phyloP scores from a whole-genome alignment of 1,140 invertebrate species.

The Drosophila carrolli region DNA sequence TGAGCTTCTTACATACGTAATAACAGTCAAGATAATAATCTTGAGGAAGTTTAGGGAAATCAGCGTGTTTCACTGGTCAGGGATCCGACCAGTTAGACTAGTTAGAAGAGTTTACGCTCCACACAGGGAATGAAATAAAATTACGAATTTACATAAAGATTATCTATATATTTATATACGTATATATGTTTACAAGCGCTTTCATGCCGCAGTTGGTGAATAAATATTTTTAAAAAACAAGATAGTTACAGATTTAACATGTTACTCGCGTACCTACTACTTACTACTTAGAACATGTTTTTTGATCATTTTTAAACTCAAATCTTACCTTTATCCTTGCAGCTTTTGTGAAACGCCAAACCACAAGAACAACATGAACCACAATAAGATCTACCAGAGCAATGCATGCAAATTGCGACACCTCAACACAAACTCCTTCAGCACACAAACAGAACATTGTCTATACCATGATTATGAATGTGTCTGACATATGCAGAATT shows the following conservation, averaged over 20 bases:
- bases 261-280: slow-evolving; percentile 39
- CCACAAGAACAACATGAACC: slow-evolving; percentile 32
- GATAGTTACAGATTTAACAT: slow-evolving; percentile 37
- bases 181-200: slow-evolving; percentile 30
- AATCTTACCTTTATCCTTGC: slow-evolving; percentile 54
- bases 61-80: slow-evolving; percentile 46
- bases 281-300: neutral
- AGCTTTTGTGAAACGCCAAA: slow-evolving; percentile 75
- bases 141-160: slow-evolving; percentile 66
- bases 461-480: slow-evolving; percentile 24
- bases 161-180: slow-evolving; percentile 53
- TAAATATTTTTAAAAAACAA: slow-evolving; percentile 41
- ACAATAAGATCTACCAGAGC: slow-evolving; percentile 52
- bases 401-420: slow-evolving; percentile 70
- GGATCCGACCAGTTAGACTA: slow-evolving; percentile 48
- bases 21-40: slow-evolving; percentile 5
- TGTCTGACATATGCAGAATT: slow-evolving; percentile 32
- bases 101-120: slow-evolving; percentile 44
- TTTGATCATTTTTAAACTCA: slow-evolving; percentile 38
- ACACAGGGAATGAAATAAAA: slow-evolving; percentile 43
- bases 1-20: slow-evolving; percentile 20
- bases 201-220: slow-evolving; percentile 8
- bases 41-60: neutral
- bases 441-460: slow-evolving; percentile 41
- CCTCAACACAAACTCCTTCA: slow-evolving; percentile 39